These are phyloP conservation scores for Globodera rostochiensis DNA, from an alignment of 1,140 invertebrate genomes.

Conservation along the genomic window DNA sequence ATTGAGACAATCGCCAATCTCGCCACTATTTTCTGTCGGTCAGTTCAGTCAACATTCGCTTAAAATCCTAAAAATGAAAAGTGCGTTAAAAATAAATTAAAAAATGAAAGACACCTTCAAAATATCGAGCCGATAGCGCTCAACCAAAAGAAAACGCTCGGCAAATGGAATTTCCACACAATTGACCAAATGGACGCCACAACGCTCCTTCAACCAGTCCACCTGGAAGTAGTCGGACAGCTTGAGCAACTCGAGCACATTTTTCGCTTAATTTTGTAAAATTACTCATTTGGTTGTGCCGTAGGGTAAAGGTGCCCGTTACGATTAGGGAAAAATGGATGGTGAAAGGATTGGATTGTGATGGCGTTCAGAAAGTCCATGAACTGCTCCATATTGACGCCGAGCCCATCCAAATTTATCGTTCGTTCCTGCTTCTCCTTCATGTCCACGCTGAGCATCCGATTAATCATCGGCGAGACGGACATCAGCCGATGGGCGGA, in stretches of 20 bases:
- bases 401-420: background rate
- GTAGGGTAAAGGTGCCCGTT: background rate
- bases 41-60: too few species aligned
- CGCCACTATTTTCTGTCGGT: too few species aligned
- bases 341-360: background rate
- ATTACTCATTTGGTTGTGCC: background rate
- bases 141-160: background rate
- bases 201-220: background rate
- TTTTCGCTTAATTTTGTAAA: background rate
- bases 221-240: background rate
- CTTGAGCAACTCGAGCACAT: background rate
- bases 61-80: too few species aligned
- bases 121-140: background rate
- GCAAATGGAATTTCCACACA: background rate
- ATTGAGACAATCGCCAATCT: too few species aligned
- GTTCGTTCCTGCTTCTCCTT: background rate
- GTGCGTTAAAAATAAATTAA: too few species aligned
- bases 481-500: background rate
- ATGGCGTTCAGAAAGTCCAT: background rate
- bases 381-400: background rate
- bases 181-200: background rate
- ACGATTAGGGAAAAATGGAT: background rate
- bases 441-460: background rate
- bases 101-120: background rate
- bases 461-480: background rate